phyloP scores from a whole-genome alignment of 2,888 invertebrate genomes.

The Melangyna quadrimaculata region DNA sequence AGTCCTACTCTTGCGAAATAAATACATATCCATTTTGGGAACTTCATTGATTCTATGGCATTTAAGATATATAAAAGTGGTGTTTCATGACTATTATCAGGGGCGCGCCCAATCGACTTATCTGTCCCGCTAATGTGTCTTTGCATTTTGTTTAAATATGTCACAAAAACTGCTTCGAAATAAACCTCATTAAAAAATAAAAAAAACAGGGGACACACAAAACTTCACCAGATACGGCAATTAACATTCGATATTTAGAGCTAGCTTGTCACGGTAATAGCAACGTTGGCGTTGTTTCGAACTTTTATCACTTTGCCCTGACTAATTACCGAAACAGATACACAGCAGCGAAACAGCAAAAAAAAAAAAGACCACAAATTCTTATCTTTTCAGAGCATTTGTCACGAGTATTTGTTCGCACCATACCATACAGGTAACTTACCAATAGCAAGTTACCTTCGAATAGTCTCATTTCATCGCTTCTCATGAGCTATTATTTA shows the following conservation, averaged over 20 bases:
- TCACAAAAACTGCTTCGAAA: background rate
- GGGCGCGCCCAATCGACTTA: background rate
- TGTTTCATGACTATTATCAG: background rate
- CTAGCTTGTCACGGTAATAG: background rate
- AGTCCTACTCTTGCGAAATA: background rate
- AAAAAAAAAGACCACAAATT: constrained; percentile 25
- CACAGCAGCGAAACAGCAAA: background rate
- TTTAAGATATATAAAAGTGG: background rate
- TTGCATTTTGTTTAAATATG: background rate
- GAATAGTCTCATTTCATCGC: constrained; percentile 38
- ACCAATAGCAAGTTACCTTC: constrained; percentile 48
- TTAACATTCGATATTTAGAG: constrained; percentile 27
- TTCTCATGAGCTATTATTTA: constrained; percentile 53
- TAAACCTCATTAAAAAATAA: background rate
- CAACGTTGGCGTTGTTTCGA: constrained; percentile 7
- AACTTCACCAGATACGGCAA: constrained; percentile 23
- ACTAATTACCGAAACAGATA: constrained; percentile 53
- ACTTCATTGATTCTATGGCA: background rate
- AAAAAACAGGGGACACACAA: background rate
- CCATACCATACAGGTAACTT: constrained; percentile 26
- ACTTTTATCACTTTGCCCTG: constrained; percentile 48
- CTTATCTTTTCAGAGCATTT: constrained; percentile 66
- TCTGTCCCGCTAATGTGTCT: background rate
- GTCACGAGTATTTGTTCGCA: constrained; percentile 47
- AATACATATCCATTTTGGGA: background rate